Percentiles rank a stretch among this genome's conserved stretches.
Conservation (phyloP, 2,888 invertebrate genomes). For the Charanyca ferruginea region DNA sequence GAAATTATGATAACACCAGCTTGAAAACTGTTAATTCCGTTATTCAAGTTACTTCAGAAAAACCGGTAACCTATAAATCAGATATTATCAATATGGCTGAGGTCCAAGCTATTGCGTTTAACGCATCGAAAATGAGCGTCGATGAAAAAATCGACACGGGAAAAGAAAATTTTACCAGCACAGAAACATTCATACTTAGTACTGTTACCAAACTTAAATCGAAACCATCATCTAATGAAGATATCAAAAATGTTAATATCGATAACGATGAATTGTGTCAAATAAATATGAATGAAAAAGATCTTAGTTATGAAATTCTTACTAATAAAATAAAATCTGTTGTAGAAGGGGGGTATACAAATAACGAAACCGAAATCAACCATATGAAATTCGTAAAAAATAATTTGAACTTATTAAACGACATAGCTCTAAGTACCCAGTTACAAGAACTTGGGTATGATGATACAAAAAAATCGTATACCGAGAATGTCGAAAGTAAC, state of each 20-base stretch:
- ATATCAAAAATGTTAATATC: constrained; percentile 15
- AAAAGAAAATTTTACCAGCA: constrained; percentile 42
- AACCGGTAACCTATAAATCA: constrained; percentile 65
- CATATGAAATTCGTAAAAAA: constrained; percentile 61
- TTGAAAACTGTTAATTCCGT: constrained; percentile 56
- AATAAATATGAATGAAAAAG: constrained; percentile 47
- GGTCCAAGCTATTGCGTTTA: constrained; percentile 57
- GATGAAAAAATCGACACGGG: neutral
- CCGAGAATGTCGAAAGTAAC: constrained; percentile 65
- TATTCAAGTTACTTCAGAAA: constrained; percentile 52
- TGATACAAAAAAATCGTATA: constrained; percentile 61
- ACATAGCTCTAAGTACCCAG: constrained; percentile 70
- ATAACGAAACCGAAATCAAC: constrained; percentile 62
- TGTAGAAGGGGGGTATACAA: constrained; percentile 46
- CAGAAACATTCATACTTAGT: constrained; percentile 39
- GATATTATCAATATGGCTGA: constrained; percentile 74
- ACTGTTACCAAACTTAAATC: constrained; percentile 54
- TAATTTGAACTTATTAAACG: constrained; percentile 71
- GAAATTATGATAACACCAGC: constrained; percentile 52
- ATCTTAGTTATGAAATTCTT: constrained; percentile 66
- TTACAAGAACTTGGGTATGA: constrained; percentile 67
- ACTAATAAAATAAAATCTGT: constrained; percentile 44
- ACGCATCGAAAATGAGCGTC: constrained; percentile 32
- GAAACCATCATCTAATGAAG: constrained; percentile 46
- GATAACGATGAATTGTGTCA: constrained; percentile 12